Base-by-base conservation (phyloP, 2,113 vertebrate species). In the Macrotus californicus region DNA sequence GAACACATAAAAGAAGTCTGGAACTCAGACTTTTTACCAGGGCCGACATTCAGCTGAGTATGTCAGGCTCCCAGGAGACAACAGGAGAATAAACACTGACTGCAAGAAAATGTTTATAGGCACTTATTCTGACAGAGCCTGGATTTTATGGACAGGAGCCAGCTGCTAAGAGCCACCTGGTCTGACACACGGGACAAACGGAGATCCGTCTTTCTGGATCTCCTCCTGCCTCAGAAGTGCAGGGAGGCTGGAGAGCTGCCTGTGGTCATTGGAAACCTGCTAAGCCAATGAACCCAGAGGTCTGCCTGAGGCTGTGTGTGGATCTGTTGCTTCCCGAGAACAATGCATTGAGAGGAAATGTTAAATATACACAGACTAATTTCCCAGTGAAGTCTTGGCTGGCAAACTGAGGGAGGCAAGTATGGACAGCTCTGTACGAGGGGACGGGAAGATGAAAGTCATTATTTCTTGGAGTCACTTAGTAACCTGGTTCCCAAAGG, bases 201-300 rank as follows among this genome's bases (percentile, higher is more conserved):
- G 72, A 97, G 50, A 77, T 67, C n/a, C 52, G 22, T 24, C 69
- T 24, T 48, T 87, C 80, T 36, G 69, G 61, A 93, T 46, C 61
- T 73, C 26, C 79, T 84, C 79, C 59, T 8, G 21, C 83, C 52
- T 86, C 36, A 85, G 84, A 81, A 64, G 87, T 48, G 59, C 82
- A 22, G 29, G 66, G 69, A 87, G 61, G 75, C n/a, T 64, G n/a
- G 79, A n/a, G 83, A 94, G 67, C 80, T 41, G 15, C 36, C 41
- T 81, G 84, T 48, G 52, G 80, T 61, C 79, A 73, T 93, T 87
- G 93, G 92, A 96, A 94, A 80, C 19, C 19, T 66, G 87, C 61
- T 87, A 89, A 61, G 1, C 87, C 26, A 70, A 69, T 87, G 81
- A 91, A 39, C 50, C n/a, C 88, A 93, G 89, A 95, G 54, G 61